These are phyloP conservation scores for Ophion ellenae DNA, from an alignment of 2,888 invertebrate genomes.

Conservation along the genomic window DNA sequence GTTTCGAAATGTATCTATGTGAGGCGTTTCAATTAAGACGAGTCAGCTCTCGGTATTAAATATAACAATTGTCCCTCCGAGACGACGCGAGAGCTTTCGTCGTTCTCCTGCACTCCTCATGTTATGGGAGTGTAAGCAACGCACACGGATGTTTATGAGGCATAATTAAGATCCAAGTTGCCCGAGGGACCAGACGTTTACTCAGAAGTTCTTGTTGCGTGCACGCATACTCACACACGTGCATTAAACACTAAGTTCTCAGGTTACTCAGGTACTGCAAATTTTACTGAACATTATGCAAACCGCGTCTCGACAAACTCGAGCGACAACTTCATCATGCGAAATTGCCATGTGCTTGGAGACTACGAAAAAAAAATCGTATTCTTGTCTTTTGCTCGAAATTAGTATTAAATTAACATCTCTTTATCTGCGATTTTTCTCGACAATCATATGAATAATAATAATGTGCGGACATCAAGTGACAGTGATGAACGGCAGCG, in stretches of 20 bases:
- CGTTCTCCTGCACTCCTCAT: neutral
- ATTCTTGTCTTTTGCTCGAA: no score
- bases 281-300: slow-evolving; percentile 21
- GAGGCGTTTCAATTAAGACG: neutral
- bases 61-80: neutral
- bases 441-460: no score
- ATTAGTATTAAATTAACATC: no score
- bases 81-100: neutral
- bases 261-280: neutral
- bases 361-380: neutral
- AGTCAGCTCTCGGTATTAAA: neutral
- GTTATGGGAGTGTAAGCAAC: neutral
- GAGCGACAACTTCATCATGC: slow-evolving; percentile 17
- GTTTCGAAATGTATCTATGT: neutral
- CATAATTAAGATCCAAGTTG: slow-evolving; percentile 21
- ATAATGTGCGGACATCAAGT: no score
- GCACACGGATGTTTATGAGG: slow-evolving; percentile 11
- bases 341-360: slow-evolving; percentile 18
- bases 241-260: slow-evolving; percentile 20
- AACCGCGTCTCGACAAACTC: slow-evolving; percentile 17
- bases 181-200: slow-evolving; percentile 24
- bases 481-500: no score
- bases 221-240: neutral
- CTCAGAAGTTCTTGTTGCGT: slow-evolving; percentile 22
- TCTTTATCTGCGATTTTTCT: no score